Conservation (phyloP, 2,113 vertebrate species). For the Fulmarus glacialis region DNA sequence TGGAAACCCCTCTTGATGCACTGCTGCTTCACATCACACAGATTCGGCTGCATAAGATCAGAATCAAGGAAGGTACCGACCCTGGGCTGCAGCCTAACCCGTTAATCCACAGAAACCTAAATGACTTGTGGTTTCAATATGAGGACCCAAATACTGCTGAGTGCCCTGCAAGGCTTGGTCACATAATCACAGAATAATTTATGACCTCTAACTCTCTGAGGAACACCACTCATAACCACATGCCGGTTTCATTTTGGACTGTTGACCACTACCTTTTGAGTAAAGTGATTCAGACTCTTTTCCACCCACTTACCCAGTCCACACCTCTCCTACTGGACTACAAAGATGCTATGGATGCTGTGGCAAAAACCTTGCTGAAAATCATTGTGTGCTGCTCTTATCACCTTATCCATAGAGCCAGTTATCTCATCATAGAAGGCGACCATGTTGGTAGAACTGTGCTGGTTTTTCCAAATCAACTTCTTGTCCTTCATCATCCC, state of each 20-base stretch:
- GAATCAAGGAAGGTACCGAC: background rate
- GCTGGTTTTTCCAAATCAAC: background rate
- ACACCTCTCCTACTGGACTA: background rate
- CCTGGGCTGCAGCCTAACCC: background rate
- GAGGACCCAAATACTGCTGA: background rate
- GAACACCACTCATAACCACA: background rate
- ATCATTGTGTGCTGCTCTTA: background rate
- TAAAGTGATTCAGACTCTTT: background rate
- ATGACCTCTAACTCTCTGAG: background rate
- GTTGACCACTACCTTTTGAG: background rate
- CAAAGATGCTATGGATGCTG: background rate
- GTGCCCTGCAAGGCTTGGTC: background rate
- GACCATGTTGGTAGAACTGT: background rate
- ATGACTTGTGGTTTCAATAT: background rate
- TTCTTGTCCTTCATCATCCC: background rate
- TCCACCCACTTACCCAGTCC: background rate
- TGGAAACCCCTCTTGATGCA: background rate
- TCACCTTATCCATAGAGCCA: background rate
- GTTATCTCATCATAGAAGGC: background rate
- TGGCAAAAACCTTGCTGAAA: background rate
- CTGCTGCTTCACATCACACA: background rate
- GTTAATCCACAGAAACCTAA: background rate
- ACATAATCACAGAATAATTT: background rate
- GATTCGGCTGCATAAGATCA: background rate
- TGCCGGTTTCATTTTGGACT: background rate